phyloP scores from a whole-genome alignment of 2,888 invertebrate species.

The Boloria euphrosyne region DNA sequence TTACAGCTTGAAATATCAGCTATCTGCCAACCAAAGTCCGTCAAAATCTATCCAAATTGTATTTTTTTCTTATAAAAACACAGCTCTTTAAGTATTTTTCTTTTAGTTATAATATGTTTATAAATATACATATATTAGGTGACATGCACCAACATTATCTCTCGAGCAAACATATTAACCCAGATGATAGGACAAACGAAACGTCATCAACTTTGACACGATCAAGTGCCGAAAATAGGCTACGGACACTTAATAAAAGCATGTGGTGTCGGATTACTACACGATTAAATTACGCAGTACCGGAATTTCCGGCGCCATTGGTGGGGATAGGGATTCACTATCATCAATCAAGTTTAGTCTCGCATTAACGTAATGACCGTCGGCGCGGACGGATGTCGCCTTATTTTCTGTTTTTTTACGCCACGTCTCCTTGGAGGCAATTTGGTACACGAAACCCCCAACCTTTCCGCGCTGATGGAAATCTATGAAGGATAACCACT shows the following conservation, averaged over 20 bases:
- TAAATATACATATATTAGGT: too few relatives aligned
- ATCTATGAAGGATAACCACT: constrained; percentile 73
- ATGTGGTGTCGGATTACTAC: constrained; percentile 40
- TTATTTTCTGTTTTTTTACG: constrained; percentile 72
- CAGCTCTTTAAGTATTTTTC: too few relatives aligned
- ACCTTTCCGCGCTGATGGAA: constrained; percentile 73
- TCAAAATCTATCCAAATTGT: too few relatives aligned
- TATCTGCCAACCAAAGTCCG: too few relatives aligned
- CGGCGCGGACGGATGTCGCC: constrained; percentile 76
- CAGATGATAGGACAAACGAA: constrained; percentile 2
- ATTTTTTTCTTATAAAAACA: too few relatives aligned
- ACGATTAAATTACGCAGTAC: constrained; percentile 41
- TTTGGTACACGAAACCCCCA: constrained; percentile 74
- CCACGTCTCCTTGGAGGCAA: constrained; percentile 52
- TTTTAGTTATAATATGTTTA: too few relatives aligned
- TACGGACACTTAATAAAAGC: constrained; percentile 39
- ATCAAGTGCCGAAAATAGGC: constrained; percentile 17
- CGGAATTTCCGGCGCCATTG: constrained; percentile 32
- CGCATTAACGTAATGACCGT: constrained; percentile 81
- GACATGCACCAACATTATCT: too few relatives aligned
- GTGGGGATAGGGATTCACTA: constrained; percentile 43
- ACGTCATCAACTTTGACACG: constrained; percentile 15
- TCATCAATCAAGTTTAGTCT: constrained; percentile 82
- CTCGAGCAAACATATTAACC: neutral
- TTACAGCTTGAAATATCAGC: too few relatives aligned